Base-by-base conservation (phyloP, 2,888 invertebrate genomes). In the Chrysolina oricalcia region DNA sequence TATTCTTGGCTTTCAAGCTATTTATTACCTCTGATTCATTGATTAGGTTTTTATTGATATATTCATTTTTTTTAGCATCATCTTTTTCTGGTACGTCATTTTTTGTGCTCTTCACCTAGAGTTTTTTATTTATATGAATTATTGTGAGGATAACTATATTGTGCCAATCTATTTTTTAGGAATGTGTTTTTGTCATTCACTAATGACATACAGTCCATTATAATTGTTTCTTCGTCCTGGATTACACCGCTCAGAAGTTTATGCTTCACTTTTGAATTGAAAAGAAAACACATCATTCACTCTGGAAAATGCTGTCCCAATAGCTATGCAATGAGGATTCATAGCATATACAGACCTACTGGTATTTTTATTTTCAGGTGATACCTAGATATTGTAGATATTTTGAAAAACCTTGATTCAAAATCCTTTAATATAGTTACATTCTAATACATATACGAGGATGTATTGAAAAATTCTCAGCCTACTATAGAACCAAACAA, bases 111-210 rank as follows among this genome's bases (percentile, higher is more conserved):
- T 59, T 19, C 19, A 13, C 59, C 62, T 15, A 13, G n/a, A 27
- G 15, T 62, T 62, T 62, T 62, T 23, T 8, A 13, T 15, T 19
- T 27, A 62, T 21, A 62, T 62, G 23, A 3, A 62, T 27, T 62
- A 23, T 27, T 23, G 23, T 27, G 62, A 10, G 41, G 41, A 41
- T 62, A 35, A 27, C 35, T 62, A 35, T 27, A 62, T 62, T 62
- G 27, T 11, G 35, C 23, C 62, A 62, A 9, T 35, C 35, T 62
- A 27, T 62, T 23, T 59, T 59, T 21, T 21, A 59, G 62, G 27
- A 27, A 62, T 62, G 62, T 27, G 27, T 23, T 62, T 62, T 62
- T 62, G 13, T 62, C 62, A 35, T 62, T 62, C 62, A 62, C 8
- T 35, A 62, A 62, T 62, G 62, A 62, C 23, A 62, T 62, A 15